Conservation (phyloP, 2,888 invertebrate species). For the Tridacna crocea region DNA sequence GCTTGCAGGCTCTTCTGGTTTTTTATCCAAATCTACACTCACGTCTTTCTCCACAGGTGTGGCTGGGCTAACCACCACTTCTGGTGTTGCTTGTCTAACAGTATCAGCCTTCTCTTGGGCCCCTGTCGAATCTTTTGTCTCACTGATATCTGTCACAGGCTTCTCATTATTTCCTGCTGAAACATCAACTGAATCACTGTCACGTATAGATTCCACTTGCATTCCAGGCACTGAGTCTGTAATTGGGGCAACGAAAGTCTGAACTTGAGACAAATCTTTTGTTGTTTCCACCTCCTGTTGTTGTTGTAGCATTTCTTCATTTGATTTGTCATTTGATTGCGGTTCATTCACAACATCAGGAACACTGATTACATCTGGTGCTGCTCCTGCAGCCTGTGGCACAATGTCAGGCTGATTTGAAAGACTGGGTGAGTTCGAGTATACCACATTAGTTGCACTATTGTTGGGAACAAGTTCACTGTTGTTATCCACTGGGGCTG, state of each 20-base stretch:
- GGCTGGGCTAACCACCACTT: slow-evolving; percentile 56
- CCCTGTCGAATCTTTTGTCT: background rate
- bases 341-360: background rate
- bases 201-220: background rate
- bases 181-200: slow-evolving; percentile 9
- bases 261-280: background rate
- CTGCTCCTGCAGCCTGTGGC: slow-evolving; percentile 6
- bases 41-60: slow-evolving; percentile 59
- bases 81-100: slow-evolving; percentile 40
- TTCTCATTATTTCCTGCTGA: background rate
- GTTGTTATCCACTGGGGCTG: background rate
- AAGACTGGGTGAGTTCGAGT: slow-evolving; percentile 46
- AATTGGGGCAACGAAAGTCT: background rate
- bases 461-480: background rate
- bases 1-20: slow-evolving; percentile 10
- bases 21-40: slow-evolving; percentile 45
- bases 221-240: slow-evolving; percentile 19
- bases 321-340: slow-evolving; percentile 1
- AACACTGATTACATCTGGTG: background rate
- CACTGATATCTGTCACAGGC: background rate
- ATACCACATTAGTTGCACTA: slow-evolving; percentile 10
- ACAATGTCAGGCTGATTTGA: slow-evolving; percentile 34
- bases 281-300: background rate
- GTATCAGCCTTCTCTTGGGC: background rate
- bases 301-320: background rate